Evolutionary conservation across 1,140 invertebrate genomes (phyloP).

Genomic region (Lepidurus packardi): DNA sequence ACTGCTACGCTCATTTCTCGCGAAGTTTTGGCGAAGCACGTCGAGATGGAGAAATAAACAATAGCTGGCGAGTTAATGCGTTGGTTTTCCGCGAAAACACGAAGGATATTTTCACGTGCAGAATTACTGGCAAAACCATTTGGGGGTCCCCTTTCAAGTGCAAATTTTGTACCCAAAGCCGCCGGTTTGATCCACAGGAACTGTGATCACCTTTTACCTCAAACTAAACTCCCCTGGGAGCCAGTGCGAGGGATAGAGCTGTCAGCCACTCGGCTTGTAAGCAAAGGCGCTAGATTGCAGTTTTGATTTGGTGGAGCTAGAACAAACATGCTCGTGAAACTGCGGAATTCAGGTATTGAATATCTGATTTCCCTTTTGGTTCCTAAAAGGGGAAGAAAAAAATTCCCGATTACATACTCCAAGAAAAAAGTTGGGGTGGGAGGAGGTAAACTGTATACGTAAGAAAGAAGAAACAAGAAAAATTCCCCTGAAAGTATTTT

Average conservation of each 20-base stretch:
- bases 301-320: neutral
- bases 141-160: neutral
- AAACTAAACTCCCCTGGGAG: neutral
- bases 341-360: too few relatives aligned
- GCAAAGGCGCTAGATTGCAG: neutral
- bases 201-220: neutral
- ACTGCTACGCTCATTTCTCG: too few relatives aligned
- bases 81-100: neutral
- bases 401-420: too few relatives aligned
- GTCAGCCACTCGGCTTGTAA: constrained; percentile 15
- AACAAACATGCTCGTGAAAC: neutral
- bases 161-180: neutral
- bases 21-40: too few relatives aligned
- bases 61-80: neutral
- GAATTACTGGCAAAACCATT: neutral
- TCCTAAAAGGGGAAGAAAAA: too few relatives aligned
- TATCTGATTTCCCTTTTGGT: too few relatives aligned
- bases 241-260: neutral
- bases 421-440: too few relatives aligned
- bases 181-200: neutral
- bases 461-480: too few relatives aligned
- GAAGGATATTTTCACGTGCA: neutral
- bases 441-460: too few relatives aligned
- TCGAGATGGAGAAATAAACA: neutral
- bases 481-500: too few relatives aligned